A percentile compares a stretch with the other conserved stretches of the same genome.
Evolutionary conservation across 2,888 invertebrate genomes (phyloP).

Genomic region (Druceiella hillmani): DNA sequence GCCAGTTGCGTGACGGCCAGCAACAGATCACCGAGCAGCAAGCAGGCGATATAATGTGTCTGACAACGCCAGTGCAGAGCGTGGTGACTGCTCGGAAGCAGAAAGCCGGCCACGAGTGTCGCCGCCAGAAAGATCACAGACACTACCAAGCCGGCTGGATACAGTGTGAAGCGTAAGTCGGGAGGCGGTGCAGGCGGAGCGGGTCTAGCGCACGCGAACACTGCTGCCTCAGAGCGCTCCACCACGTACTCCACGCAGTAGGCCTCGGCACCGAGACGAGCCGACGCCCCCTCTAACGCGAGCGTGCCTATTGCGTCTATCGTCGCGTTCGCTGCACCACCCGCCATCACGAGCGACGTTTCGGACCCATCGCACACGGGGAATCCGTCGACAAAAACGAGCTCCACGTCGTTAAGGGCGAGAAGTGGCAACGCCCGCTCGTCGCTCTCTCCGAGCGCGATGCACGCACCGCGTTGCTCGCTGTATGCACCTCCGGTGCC

Average conservation of each 20-base stretch:
- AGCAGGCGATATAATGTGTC: conserved; percentile 79
- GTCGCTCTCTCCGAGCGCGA: conserved; percentile 30
- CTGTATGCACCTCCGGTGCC: conserved; percentile 58
- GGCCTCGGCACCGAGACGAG: conserved; percentile 35
- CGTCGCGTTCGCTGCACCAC: conserved; percentile 47
- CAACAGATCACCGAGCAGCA: conserved; percentile 74
- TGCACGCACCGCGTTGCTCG: conserved; percentile 48
- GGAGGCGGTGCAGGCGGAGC: conserved; percentile 31
- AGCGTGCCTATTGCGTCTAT: conserved; percentile 52
- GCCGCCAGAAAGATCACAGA: conserved; percentile 78
- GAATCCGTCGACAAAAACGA: conserved; percentile 46
- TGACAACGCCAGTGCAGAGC: conserved; percentile 86
- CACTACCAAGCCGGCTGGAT: conserved; percentile 72
- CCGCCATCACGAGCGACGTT: conserved; percentile 53
- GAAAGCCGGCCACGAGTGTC: conserved; percentile 72
- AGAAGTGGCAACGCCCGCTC: conserved; percentile 34
- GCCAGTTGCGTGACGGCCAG: conserved; percentile 73
- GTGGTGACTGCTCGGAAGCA: conserved; percentile 78
- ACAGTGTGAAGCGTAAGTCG: conserved; percentile 63
- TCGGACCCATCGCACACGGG: conserved; percentile 46
- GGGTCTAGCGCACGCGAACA: conserved; percentile 42
- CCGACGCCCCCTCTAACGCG: conserved; percentile 37
- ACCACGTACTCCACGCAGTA: conserved; percentile 46
- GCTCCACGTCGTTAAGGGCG: conserved; percentile 18
- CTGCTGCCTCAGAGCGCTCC: conserved; percentile 56